Percentiles rank a stretch among this genome's conserved stretches.
Evolutionary conservation across 2,888 invertebrate genomes (phyloP).

Genomic region (Ganaspis brasiliensis): DNA sequence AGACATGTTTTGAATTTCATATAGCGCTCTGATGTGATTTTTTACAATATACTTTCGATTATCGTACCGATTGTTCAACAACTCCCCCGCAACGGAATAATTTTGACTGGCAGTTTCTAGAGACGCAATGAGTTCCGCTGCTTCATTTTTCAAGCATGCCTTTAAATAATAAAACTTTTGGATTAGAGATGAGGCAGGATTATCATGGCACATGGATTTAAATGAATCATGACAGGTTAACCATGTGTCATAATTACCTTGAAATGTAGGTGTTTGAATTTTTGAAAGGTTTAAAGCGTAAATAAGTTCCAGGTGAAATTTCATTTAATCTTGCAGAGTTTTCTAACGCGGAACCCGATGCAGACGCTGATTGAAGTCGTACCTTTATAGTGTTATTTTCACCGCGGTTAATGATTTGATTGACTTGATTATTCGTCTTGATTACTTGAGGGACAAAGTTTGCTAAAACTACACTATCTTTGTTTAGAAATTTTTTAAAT

Average conservation of each 20-base stretch:
- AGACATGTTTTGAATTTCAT: not conserved
- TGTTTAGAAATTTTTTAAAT: not conserved
- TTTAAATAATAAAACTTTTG: too few relatives aligned
- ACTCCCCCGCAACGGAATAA: not conserved
- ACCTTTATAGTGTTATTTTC: not conserved
- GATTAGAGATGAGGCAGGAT: not conserved
- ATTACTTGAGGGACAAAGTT: too few relatives aligned
- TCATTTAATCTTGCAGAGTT: not conserved
- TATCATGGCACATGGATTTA: not conserved
- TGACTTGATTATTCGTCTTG: too few relatives aligned
- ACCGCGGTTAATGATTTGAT: too few relatives aligned
- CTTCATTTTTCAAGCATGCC: too few relatives aligned
- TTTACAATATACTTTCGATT: too few relatives aligned
- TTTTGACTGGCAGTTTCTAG: slow-evolving; percentile 11
- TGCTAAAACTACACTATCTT: too few relatives aligned
- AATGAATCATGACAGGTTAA: too few relatives aligned
- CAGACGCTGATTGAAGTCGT: not conserved
- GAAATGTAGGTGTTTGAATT: not conserved
- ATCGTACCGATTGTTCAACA: slow-evolving; percentile 14
- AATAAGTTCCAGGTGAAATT: not conserved
- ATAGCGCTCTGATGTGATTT: not conserved
- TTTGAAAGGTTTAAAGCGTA: not conserved
- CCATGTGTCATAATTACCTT: not conserved
- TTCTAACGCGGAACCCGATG: not conserved
- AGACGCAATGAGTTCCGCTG: too few relatives aligned